Evolutionary conservation across 1,140 invertebrate genomes (phyloP).

Genomic region (Atta colombica): DNA sequence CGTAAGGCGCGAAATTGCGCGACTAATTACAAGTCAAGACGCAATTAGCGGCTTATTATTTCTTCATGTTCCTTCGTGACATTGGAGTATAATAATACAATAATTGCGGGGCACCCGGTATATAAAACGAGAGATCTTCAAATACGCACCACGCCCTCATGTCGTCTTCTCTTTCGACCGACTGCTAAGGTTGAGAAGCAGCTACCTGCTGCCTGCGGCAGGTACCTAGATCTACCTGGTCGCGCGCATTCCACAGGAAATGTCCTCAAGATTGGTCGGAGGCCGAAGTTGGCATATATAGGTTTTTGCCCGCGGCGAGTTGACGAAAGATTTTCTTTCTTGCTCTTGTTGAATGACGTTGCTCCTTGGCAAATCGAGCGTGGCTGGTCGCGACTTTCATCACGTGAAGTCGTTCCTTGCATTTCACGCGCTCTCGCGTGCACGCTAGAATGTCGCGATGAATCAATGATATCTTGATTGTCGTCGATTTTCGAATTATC

Average conservation of each 20-base stretch:
- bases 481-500: not conserved
- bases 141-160: constrained; percentile 58
- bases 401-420: not conserved
- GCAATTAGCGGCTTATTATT: not conserved
- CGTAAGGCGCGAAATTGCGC: not conserved
- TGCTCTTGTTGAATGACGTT: constrained; percentile 38
- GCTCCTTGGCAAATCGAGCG: constrained; percentile 46
- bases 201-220: constrained; percentile 46
- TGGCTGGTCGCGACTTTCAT: constrained; percentile 10
- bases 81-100: not conserved
- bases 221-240: constrained; percentile 59
- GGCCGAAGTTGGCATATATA: constrained; percentile 40
- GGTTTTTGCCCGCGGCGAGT: constrained; percentile 1
- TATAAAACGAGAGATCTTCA: constrained; percentile 29
- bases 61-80: too few species aligned
- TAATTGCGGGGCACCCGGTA: not conserved
- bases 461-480: not conserved
- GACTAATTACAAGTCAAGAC: not conserved
- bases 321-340: constrained; percentile 47
- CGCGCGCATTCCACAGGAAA: constrained; percentile 60
- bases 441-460: not conserved
- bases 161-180: constrained; percentile 46
- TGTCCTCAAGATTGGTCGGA: constrained; percentile 35
- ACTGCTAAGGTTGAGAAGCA: constrained; percentile 3
- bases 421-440: not conserved